Percentiles rank a stretch among this genome's conserved stretches.
Conservation (phyloP, 2,888 invertebrate genomes). For the Stegana nigrithorax region DNA sequence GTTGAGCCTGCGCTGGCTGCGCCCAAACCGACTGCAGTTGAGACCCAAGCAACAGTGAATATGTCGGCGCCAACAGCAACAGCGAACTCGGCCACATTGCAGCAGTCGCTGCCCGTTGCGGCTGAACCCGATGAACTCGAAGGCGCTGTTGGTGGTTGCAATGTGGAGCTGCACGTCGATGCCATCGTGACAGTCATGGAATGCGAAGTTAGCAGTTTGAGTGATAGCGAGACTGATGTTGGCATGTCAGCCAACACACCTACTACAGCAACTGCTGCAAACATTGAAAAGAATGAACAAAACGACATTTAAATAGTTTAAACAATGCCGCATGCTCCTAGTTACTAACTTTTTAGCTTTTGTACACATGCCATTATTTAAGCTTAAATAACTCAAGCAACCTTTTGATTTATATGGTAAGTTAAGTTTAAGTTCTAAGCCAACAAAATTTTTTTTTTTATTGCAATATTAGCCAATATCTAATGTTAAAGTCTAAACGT, state of each 20-base stretch:
- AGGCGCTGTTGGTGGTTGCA: conserved; percentile 51
- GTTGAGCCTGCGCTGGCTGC: conserved; percentile 1
- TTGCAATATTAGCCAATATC: too few relatives aligned
- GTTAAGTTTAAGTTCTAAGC: background rate
- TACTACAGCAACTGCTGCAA: conserved; percentile 25
- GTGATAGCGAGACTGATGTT: conserved; percentile 59
- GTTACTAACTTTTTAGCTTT: background rate
- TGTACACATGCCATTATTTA: conserved; percentile 12
- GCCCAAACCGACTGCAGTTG: background rate
- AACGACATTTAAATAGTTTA: conserved; percentile 19
- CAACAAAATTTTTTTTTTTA: background rate
- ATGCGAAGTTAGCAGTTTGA: conserved; percentile 33
- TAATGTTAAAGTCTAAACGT: too few relatives aligned
- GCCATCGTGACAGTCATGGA: conserved; percentile 28
- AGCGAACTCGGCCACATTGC: background rate
- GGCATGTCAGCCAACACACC: conserved; percentile 32
- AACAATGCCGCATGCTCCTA: background rate
- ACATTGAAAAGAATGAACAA: conserved; percentile 31
- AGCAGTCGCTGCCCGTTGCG: conserved; percentile 8
- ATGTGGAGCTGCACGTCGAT: conserved; percentile 23
- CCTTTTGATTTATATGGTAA: background rate
- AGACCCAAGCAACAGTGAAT: too few relatives aligned
- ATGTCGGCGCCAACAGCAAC: conserved; percentile 2
- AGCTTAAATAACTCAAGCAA: too few relatives aligned
- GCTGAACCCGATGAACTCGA: conserved; percentile 46